Conservation (phyloP, 2,797 vertebrate genomes). For the Tachyglossus aculeatus region DNA sequence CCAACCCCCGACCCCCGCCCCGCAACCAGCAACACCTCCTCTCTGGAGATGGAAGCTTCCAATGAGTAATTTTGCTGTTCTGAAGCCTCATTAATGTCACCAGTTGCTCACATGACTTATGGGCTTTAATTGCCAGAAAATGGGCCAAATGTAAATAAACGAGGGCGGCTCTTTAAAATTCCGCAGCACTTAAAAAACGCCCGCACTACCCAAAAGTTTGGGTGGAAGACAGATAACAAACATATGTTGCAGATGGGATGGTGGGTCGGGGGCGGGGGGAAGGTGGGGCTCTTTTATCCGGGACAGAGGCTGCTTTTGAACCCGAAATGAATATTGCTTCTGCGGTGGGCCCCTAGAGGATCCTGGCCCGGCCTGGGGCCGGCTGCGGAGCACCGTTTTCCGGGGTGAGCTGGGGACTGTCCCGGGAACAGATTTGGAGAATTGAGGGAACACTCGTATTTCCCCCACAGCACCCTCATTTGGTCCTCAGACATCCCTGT, state of each 20-base stretch:
- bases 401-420: too few species aligned
- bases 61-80: constrained; percentile 1
- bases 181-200: background rate
- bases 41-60: constrained; percentile 28
- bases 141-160: constrained; percentile 27
- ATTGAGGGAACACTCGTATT: too few species aligned
- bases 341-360: too few species aligned
- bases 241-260: background rate
- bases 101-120: constrained; percentile 33
- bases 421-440: too few species aligned
- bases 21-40: constrained; percentile 26
- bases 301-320: background rate
- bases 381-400: too few species aligned
- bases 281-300: background rate
- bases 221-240: background rate
- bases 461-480: too few species aligned
- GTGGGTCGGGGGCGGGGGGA: background rate
- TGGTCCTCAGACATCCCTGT: too few species aligned
- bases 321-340: background rate
- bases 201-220: background rate
- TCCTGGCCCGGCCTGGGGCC: too few species aligned
- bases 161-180: background rate
- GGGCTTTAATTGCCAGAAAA: constrained; percentile 40
- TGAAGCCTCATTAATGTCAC: constrained; percentile 52
- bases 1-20: too few species aligned